Evolutionary conservation across 2,113 vertebrate species (phyloP).

Genomic region (Rhinoderma darwinii): DNA sequence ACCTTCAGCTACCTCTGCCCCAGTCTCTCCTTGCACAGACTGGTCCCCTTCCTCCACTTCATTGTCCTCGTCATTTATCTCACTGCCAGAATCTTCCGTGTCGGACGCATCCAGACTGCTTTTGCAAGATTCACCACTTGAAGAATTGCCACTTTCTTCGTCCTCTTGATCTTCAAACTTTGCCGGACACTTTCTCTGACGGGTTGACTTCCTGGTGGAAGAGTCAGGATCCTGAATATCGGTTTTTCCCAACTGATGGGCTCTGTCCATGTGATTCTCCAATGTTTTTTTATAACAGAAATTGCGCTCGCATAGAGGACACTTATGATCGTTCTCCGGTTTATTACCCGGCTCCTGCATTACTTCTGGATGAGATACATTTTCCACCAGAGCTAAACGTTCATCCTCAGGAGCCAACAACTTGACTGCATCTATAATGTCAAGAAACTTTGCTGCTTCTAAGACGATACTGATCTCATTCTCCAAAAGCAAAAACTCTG

Average conservation of each 20-base stretch:
- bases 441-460: conserved; percentile 91
- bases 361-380: conserved; percentile 63
- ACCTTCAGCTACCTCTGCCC: conserved; percentile 70
- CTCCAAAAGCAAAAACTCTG: conserved; percentile 86
- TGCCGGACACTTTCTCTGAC: conserved; percentile 80
- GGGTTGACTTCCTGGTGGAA: conserved; percentile 78
- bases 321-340: conserved; percentile 71
- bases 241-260: conserved; percentile 72
- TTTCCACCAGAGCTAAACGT: conserved; percentile 66
- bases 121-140: conserved; percentile 67
- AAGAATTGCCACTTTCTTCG: conserved; percentile 67
- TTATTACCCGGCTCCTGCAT: conserved; percentile 70
- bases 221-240: conserved; percentile 70
- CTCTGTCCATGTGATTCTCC: conserved; percentile 79
- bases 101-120: conserved; percentile 69
- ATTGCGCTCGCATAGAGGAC: conserved; percentile 73
- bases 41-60: conserved; percentile 71
- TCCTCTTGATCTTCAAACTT: conserved; percentile 79
- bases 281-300: conserved; percentile 81
- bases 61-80: conserved; percentile 69
- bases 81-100: conserved; percentile 74
- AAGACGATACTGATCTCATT: conserved; percentile 83
- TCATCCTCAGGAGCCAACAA: conserved; percentile 79
- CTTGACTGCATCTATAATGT: conserved; percentile 93
- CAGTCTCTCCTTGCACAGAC: conserved; percentile 69